Conservation (phyloP, 1,140 invertebrate species). For the Halictus rubicundus region DNA sequence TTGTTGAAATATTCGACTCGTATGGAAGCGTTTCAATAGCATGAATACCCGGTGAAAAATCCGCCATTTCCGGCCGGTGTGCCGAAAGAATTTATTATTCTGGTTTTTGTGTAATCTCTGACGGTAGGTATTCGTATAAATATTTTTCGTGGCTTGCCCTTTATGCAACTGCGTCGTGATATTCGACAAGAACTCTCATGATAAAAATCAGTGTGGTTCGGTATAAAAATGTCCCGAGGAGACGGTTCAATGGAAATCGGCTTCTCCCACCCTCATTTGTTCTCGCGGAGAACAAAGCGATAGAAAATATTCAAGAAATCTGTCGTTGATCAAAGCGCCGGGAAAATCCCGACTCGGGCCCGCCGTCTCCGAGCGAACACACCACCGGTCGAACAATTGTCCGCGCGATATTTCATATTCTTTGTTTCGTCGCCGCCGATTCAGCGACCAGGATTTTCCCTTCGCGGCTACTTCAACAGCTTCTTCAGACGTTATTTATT, state of each 20-base stretch:
- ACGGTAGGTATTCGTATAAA: no score
- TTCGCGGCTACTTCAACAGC: background rate
- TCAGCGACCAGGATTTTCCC: background rate
- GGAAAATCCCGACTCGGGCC: background rate
- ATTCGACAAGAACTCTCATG: no score
- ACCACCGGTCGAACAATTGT: slow-evolving; percentile 8
- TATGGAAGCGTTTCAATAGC: no score
- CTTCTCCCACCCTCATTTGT: background rate
- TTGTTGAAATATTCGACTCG: no score
- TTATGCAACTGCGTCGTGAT: no score
- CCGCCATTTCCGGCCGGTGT: no score
- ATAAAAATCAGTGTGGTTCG: no score
- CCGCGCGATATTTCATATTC: slow-evolving; percentile 16
- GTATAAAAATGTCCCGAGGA: no score
- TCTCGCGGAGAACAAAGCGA: background rate
- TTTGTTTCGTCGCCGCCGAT: slow-evolving; percentile 11
- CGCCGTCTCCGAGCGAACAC: background rate
- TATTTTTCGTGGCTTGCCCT: no score
- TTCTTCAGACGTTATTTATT: slow-evolving; percentile 6
- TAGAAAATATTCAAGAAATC: slow-evolving; percentile 18
- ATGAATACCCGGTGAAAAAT: no score
- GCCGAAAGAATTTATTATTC: no score
- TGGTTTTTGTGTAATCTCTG: no score
- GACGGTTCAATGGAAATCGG: background rate
- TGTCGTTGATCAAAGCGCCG: slow-evolving; percentile 1